phyloP scores from a whole-genome alignment of 2,113 vertebrate species.

The Rattus norvegicus region GRCr8 NC_086024.1:13803001-13803500 shows the following conservation, averaged over 20 bases:
- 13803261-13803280: neutral
- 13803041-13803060: neutral
- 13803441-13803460: neutral
- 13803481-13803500: neutral
- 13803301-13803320: neutral
- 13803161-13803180: neutral
- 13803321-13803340: neutral
- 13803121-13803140: neutral
- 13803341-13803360: neutral
- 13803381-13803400: neutral
- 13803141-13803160: too few species aligned
- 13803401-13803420: neutral
- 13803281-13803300: neutral
- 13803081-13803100: neutral
- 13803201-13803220: neutral
- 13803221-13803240: neutral
- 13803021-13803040: neutral
- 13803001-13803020: slow-evolving; percentile 8
- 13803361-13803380: neutral
- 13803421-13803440: neutral
- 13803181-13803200: slow-evolving; percentile 11
- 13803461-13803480: neutral
- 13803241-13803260: neutral
- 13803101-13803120: neutral
- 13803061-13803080: neutral